Base-by-base conservation (phyloP, 2,113 vertebrate species). In the Origma solitaria region DNA sequence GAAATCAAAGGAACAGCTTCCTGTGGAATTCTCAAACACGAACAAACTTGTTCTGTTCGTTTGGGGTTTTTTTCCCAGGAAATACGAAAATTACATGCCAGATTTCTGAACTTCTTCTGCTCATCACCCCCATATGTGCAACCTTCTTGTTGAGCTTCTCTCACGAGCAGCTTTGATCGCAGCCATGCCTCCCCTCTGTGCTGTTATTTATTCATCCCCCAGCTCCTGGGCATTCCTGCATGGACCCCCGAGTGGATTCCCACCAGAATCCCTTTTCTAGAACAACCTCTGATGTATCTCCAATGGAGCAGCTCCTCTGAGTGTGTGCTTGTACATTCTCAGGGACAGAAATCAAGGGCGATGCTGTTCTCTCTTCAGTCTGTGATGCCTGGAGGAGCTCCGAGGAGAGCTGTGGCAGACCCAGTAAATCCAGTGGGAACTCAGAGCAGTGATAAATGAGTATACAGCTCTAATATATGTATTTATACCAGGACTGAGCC, bases 111-210 rank as follows among this genome's bases (percentile, higher is more conserved):
- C 3, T 57, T 30, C n/a, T 18, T 80, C n/a, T 50, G 19, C 10
- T 42, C 42, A 13, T 28, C 7, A 44, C 6, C 7, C 7, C 17
- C 5, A 3, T 5, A 0, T 0, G 1, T 25, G 21, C 31, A 40
- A 7, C 4, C 7, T 64, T 65, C 51, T 65, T 18, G 8, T 19
- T 28, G 16, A 35, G 35, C 22, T 90, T 35, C 24, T 79, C 31
- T n/a, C 70, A 24, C 0, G 1, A 42, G 6, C 44, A 75, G 5
- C 30, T 65, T 60, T 49, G 4, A 1, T 15, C 35, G 20, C 44
- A 56, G 31, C 28, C 38, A 9, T 3, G 10, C 3, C 40, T 23
- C 7, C 35, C 42, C 23, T 10, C 70, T 35, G 28, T 31, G 6
- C 50, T 73, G 15, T 17, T 20, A 35, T 11, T 72, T 27, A 33